Evolutionary conservation across 53 echinoderm and acorn worm species (phyloP), one percentile per base, ranked within the genome.

Genomic region (Arbacia lixula): DNA sequence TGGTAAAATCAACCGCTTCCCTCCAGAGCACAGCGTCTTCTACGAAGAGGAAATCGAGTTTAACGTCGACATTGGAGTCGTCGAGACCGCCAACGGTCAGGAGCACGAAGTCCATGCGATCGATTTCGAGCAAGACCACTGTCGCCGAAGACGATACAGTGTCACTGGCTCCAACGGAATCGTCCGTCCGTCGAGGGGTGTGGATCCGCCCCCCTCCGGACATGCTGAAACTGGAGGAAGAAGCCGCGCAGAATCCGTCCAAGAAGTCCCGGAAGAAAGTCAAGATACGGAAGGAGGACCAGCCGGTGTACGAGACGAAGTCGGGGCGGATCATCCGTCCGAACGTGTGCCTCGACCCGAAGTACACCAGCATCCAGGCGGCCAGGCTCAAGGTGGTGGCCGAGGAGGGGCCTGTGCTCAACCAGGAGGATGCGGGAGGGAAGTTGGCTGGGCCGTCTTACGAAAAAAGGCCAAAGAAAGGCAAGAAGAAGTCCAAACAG

Each of bases 241-340:
- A 81, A 12, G 82, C 64, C 46, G 64, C 43, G 3, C 25, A 36
- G 5, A 2, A 5, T 2, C 42, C 11, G n/a, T 52, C 74, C 21
- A 36, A 36, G 3, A 63, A 49, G 63, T 4, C 10, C 39, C 62
- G 42, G 17, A 63, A 62, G 49, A 81, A 81, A 24, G 33, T 81
- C 9, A 81, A 63, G 21, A 21, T 81, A 2, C 62, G 63, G 46
- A 81, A 81, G 64, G 82, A 81, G 63, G 82, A 81, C 34, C 82
- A 61, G n/a, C 82, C 82, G 3, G 82, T 81, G 11, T 81, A 81
- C 34, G 82, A 62, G 30, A 81, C 82, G 17, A 81, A 63, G 60
- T 81, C 82, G 17, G 82, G 82, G 62, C 82, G 82, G 43, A 81
- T 81, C n/a, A 81, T 81, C 41, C 82, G 82, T 46, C 82, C 82